Conservation (phyloP, 2,113 vertebrate genomes). For the Mobula birostris region DNA sequence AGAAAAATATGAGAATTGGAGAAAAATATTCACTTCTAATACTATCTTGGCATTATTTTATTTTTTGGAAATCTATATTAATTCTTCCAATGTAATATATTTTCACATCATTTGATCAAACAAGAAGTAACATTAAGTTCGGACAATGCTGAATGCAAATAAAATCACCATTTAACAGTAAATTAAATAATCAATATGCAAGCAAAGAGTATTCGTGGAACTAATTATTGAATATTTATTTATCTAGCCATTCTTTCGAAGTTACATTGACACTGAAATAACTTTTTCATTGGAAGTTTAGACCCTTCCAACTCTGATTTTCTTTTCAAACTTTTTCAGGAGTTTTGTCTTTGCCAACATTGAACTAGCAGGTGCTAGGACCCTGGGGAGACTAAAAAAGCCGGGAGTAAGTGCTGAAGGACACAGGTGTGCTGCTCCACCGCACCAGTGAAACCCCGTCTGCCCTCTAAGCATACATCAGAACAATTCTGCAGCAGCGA, state of each 20-base stretch:
- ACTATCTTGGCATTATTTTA: not conserved
- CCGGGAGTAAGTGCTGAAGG: not conserved
- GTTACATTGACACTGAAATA: not conserved
- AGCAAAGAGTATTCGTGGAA: not conserved
- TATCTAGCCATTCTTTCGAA: not conserved
- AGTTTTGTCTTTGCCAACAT: not conserved
- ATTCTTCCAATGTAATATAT: not conserved
- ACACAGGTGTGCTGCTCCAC: not conserved
- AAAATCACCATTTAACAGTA: not conserved
- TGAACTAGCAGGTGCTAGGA: constrained; percentile 34
- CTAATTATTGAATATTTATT: not conserved
- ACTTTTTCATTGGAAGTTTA: not conserved
- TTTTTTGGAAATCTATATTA: not conserved
- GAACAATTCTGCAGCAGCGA: constrained; percentile 7
- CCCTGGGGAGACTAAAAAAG: not conserved
- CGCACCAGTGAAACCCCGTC: not conserved
- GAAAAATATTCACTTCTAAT: not conserved
- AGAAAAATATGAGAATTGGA: no score
- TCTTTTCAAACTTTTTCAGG: not conserved
- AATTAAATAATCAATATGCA: not conserved
- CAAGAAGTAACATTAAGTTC: not conserved
- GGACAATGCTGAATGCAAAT: not conserved
- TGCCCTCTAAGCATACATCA: constrained; percentile 27
- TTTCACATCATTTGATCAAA: not conserved
- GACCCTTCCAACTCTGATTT: not conserved